Evolutionary conservation across 2,113 vertebrate genomes (phyloP).

Genomic region (Notothenia coriiceps): DNA sequence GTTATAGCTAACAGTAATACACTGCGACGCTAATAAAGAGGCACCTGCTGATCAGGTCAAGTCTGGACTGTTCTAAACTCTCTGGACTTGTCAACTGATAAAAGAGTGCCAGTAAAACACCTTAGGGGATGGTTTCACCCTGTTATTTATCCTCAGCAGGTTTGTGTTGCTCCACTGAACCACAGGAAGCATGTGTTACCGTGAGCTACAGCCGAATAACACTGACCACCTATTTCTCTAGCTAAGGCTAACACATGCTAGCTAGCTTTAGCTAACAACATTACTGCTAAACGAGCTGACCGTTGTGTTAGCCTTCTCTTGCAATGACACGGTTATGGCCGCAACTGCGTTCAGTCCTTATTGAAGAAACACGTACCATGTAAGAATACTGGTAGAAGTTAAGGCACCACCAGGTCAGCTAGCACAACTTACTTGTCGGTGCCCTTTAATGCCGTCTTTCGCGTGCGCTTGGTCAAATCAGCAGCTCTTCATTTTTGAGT

Average conservation of each 20-base stretch:
- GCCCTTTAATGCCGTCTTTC: too few relatives aligned
- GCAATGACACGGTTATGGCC: too few relatives aligned
- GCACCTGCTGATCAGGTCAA: too few relatives aligned
- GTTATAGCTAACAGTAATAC: too few relatives aligned
- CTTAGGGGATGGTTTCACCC: fast-evolving
- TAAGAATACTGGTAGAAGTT: not conserved
- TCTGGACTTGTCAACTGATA: too few relatives aligned
- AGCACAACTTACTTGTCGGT: slow-evolving; percentile 38
- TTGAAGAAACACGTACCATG: slow-evolving; percentile 17
- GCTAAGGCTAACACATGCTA: not conserved
- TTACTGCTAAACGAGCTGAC: not conserved
- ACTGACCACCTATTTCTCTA: not conserved
- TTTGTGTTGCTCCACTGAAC: not conserved
- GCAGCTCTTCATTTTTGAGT: too few relatives aligned
- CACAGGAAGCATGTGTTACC: not conserved
- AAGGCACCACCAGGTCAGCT: not conserved
- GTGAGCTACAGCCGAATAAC: not conserved
- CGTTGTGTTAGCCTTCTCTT: not conserved
- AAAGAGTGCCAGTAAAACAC: too few relatives aligned
- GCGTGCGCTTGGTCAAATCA: too few relatives aligned
- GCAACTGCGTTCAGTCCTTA: not conserved
- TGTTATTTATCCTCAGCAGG: not conserved
- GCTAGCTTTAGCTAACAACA: not conserved
- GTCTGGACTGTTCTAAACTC: too few relatives aligned
- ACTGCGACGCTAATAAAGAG: too few relatives aligned